Base-by-base conservation (phyloP, 1,140 invertebrate genomes). In the Sitobion miscanthi region DNA sequence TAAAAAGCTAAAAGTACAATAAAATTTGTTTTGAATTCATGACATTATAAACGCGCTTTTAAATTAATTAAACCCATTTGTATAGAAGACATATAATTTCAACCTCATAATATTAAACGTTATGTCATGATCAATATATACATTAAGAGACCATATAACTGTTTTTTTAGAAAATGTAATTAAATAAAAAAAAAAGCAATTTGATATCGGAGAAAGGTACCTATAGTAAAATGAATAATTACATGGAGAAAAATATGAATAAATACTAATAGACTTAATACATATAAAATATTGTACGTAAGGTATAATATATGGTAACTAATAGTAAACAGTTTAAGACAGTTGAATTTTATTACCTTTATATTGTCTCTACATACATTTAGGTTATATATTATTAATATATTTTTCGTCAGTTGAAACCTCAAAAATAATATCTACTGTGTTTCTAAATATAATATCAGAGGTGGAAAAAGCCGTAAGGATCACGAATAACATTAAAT, bases 1-100 rank as follows among this genome's bases (percentile, higher is more conserved):
- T 30, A n/a, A 69, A 69, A 30, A 69, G 62, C 62, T 69, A 8
- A 17, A n/a, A 77, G 42, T 47, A 30, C 4, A 86, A 86, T 86
- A 30, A 7, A 88, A 52, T 52, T 52, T 25, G 20, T 35, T 45
- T 25, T 52, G n/a, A 9, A 35, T 88, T 88, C 14, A 52, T 52
- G 35, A 52, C 17, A 88, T 88, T 52, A 49, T 47, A 14, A 86
- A 86, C 4, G 17, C 11, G 25, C 11, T 42, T 86, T 25, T 30
- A 87, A 87, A 45, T 87, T 89, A 54, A 89, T 54, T 89, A 21
- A 54, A 89, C 35, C n/a, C 47, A 54, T 54, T 88, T 89, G 1
- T 35, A 54, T 35, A 38, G 87, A 89, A 89, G 47, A 89, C 87
- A 35, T 89, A 89, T 89, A 89, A 89, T 54, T 54, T 89, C 87